Base-by-base conservation (phyloP, 2,888 invertebrate genomes). In the Bembecia ichneumoniformis region DNA sequence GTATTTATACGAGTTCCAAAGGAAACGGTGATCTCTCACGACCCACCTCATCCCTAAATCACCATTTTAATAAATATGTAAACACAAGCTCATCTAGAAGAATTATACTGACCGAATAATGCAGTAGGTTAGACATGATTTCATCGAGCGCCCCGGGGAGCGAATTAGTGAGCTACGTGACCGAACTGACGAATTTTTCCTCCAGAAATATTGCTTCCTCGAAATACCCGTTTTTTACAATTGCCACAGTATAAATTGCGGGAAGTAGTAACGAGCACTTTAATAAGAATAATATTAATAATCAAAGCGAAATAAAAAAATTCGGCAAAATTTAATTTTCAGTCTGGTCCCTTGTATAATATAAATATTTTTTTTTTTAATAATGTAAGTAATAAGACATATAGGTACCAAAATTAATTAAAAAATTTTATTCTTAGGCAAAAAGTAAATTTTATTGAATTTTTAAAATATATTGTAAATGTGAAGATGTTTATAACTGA, bases 91-190 rank as follows among this genome's bases (percentile, higher is more conserved):
- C 60, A 69, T 74, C 66, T 60, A 56, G 49, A 56, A 56, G 63
- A 68, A 74, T 72, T 66, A 71, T 70, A 74, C 66, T 73, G 74
- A 67, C 72, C 72, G 64, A 74, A 69, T 74, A 76, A 67, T 70
- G 66, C 73, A 78, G 72, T 64, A 69, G 68, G 82, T 80, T 80
- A 60, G 67, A 66, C 77, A 82, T 82, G 80, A 80, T 74, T 80
- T 67, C 67, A 62, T 60, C 61, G 62, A 60, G 60, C 61, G 65
- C 74, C 75, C 68, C 62, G 53, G 78, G 71, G 81, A 78, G 70
- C 69, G 76, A 83, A 83, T 84, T 84, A 84, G 82, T 70, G 63
- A 64, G 63, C 60, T 70, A 84, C 83, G 84, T 84, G 84, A 81
- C 73, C 63, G 60, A 71, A 82, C 75, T 84, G 58, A 62, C 59